These are phyloP conservation scores for Dipus sagitta DNA, from an alignment of 2,797 vertebrate genomes.

Conservation along the genomic window DNA sequence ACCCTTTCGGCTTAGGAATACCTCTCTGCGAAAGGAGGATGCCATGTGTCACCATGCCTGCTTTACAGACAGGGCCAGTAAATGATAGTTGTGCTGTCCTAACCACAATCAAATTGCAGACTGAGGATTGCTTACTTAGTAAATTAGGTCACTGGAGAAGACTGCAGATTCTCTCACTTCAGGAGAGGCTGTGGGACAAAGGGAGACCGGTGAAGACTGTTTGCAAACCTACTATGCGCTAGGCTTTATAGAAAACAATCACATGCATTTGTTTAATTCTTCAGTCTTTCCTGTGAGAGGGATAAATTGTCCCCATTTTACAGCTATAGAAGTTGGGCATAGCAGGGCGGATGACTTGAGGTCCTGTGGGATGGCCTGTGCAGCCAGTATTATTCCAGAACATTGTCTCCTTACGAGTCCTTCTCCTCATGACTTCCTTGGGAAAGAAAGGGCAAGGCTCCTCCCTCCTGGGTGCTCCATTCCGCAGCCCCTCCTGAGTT, in stretches of 20 bases:
- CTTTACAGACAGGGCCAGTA: not conserved
- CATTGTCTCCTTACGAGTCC: rapidly evolving
- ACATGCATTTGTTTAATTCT: not conserved
- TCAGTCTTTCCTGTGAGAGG: not conserved
- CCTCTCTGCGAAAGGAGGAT: not conserved
- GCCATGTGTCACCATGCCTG: rapidly evolving
- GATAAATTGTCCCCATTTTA: not conserved
- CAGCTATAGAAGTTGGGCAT: not conserved
- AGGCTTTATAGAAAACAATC: not conserved
- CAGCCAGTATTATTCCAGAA: not conserved
- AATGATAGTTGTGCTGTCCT: not conserved
- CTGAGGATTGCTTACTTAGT: not conserved
- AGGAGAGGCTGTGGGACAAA: rapidly evolving
- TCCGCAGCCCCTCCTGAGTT: not conserved
- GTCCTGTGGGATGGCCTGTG: rapidly evolving
- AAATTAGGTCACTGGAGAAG: not conserved
- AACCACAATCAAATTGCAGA: not conserved
- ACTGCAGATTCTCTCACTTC: rapidly evolving
- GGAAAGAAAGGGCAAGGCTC: not conserved
- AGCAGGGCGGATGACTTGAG: not conserved
- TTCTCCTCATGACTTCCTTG: rapidly evolving
- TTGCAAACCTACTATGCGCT: not conserved
- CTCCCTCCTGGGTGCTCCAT: no score
- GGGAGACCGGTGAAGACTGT: rapidly evolving
- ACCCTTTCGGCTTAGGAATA: not conserved